A percentile compares a stretch with the other conserved stretches of the same genome.
Conservation (phyloP, 2,797 vertebrate genomes). For the Molossus molossus region DNA sequence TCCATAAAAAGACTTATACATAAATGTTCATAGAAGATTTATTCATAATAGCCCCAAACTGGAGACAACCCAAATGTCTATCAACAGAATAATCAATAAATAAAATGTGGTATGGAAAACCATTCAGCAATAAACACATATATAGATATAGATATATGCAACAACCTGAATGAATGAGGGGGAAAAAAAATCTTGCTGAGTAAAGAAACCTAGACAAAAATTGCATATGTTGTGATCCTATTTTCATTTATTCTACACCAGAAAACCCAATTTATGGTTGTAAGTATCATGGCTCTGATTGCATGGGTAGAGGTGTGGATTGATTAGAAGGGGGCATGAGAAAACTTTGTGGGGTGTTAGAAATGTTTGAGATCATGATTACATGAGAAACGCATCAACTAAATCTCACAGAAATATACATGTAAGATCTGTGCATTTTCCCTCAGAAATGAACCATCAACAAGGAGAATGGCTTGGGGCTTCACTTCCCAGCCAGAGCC, state of each 20-base stretch:
- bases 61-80: background rate
- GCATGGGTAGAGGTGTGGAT: background rate
- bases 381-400: background rate
- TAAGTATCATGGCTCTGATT: background rate
- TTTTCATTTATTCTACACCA: background rate
- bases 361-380: background rate
- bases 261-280: background rate
- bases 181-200: background rate
- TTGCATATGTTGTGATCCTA: background rate
- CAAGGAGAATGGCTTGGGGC: background rate
- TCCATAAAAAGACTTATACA: background rate
- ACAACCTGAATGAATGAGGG: background rate
- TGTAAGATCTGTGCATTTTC: background rate
- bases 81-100: slow-evolving; percentile 17
- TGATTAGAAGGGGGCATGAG: background rate
- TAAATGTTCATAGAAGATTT: background rate
- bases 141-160: background rate
- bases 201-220: background rate
- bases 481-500: background rate
- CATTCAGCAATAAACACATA: background rate
- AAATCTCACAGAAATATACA: background rate
- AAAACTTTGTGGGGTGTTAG: background rate
- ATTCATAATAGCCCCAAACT: background rate
- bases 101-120: background rate
- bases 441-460: background rate